Evolutionary conservation across 2,113 vertebrate genomes (phyloP).

Genomic region (Scophthalmus maximus): DNA sequence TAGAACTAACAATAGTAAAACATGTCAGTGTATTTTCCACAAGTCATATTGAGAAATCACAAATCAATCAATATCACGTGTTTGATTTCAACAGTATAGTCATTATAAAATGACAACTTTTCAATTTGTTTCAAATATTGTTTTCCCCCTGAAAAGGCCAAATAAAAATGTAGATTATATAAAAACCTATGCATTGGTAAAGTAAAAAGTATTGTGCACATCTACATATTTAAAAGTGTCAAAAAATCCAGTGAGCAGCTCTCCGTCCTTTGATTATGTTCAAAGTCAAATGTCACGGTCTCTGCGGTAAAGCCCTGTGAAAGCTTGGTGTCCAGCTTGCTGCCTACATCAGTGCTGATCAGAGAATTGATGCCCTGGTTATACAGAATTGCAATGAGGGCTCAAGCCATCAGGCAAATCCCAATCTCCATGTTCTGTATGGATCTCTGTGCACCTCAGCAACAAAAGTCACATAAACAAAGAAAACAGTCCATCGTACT

Average conservation of each 20-base stretch:
- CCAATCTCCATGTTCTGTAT: neutral
- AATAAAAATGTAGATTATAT: too few relatives aligned
- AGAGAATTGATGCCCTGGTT: slow-evolving; percentile 1
- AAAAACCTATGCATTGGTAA: neutral
- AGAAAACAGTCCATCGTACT: neutral
- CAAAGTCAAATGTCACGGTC: neutral
- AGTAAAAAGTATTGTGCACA: neutral
- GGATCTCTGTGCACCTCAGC: neutral
- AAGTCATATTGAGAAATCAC: too few relatives aligned
- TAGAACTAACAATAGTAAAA: too few relatives aligned
- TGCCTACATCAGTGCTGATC: neutral
- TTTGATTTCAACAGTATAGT: too few relatives aligned
- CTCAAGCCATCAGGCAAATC: slow-evolving; percentile 5
- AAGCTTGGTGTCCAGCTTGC: neutral
- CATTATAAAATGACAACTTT: too few relatives aligned
- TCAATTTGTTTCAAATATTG: too few relatives aligned
- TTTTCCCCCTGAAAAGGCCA: too few relatives aligned
- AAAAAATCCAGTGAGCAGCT: neutral
- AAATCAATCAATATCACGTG: too few relatives aligned
- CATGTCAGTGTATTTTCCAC: too few relatives aligned
- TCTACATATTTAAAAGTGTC: neutral
- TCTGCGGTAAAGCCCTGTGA: neutral
- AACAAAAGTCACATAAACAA: slow-evolving; percentile 15
- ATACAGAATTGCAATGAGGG: slow-evolving; percentile 16
- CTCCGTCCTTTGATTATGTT: neutral